phyloP scores from a whole-genome alignment of 2,113 vertebrate genomes.

The Litocranius walleri region DNA sequence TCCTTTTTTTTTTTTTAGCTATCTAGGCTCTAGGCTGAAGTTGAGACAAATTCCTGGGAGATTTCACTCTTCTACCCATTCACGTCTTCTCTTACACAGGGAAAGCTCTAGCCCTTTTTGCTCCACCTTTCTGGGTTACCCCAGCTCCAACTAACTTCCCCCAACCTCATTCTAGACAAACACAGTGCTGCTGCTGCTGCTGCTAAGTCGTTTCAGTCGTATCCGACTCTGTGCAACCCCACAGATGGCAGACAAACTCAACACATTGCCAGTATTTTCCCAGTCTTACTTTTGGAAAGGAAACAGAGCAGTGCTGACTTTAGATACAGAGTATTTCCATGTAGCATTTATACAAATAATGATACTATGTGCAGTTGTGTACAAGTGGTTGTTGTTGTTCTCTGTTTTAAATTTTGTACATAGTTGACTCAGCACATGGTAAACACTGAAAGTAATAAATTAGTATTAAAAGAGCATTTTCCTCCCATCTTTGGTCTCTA shows the following conservation, averaged over 20 bases:
- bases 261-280: background rate
- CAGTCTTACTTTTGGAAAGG: background rate
- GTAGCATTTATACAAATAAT: background rate
- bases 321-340: background rate
- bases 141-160: background rate
- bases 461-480: background rate
- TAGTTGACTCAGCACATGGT: background rate
- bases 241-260: background rate
- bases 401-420: background rate
- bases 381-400: background rate
- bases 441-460: background rate
- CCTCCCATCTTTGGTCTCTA: background rate
- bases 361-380: background rate
- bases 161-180: background rate
- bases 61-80: background rate
- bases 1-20: background rate
- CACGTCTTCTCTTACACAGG: background rate
- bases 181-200: no score
- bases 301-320: background rate
- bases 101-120: background rate
- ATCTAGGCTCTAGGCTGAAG: background rate
- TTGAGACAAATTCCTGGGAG: background rate
- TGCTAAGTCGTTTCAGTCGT: no score
- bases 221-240: no score
- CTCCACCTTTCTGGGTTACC: background rate